phyloP scores from a whole-genome alignment of 2,113 vertebrate genomes.

The Clinocottus analis region DNA sequence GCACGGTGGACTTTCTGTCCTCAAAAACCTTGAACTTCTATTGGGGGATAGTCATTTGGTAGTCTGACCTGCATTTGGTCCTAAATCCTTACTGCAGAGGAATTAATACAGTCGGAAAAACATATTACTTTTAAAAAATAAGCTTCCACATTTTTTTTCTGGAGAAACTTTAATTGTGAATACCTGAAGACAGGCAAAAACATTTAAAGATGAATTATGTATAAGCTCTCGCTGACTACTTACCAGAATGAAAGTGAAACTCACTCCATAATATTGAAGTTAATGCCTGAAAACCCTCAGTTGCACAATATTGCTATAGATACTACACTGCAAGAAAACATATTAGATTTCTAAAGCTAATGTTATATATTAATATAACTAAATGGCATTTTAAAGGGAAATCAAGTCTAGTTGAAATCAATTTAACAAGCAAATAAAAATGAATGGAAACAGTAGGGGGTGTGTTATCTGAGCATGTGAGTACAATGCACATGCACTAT shows the following conservation, averaged over 20 bases:
- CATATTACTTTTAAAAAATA: background rate
- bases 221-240: background rate
- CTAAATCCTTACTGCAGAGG: conserved; percentile 11
- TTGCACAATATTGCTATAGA: background rate
- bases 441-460: conserved; percentile 32
- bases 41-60: conserved; percentile 7
- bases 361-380: background rate
- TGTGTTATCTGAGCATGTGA: conserved; percentile 31
- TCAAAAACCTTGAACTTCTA: conserved; percentile 24
- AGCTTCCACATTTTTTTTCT: background rate
- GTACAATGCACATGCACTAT: conserved; percentile 25
- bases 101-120: conserved; percentile 13
- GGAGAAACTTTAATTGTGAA: conserved; percentile 22
- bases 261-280: background rate
- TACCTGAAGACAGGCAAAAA: background rate
- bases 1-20: conserved; percentile 26
- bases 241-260: conserved; percentile 23
- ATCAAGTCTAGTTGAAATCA: background rate
- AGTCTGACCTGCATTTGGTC: conserved; percentile 60
- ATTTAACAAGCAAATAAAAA: conserved; percentile 1
- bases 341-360: background rate
- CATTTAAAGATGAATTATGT: conserved; percentile 11
- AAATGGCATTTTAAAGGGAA: background rate
- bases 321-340: background rate
- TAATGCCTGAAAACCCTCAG: background rate